These are phyloP conservation scores for Xenotilapia caudafasciata DNA, from an alignment of 2,113 vertebrate species.

Conservation along the genomic window DNA sequence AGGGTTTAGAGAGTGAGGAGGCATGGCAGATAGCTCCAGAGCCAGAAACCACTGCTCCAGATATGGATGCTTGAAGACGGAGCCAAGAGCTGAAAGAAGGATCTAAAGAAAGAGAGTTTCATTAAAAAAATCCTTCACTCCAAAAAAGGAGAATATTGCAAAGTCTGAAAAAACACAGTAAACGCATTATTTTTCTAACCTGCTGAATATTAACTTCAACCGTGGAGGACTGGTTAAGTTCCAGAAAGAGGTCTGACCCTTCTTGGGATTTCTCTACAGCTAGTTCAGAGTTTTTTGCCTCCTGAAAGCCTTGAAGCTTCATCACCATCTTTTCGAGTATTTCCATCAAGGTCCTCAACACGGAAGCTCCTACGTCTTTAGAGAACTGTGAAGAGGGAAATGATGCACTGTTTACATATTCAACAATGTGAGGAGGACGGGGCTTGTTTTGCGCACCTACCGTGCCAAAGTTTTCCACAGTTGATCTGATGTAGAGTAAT, in stretches of 20 bases:
- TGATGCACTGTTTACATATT: not conserved
- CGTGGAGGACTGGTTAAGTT: conserved; percentile 39
- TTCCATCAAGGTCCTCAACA: conserved; percentile 68
- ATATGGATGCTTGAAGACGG: conserved; percentile 80
- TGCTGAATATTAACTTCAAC: conserved; percentile 41
- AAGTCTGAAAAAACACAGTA: not conserved
- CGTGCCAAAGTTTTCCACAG: conserved; percentile 76
- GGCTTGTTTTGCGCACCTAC: conserved; percentile 55
- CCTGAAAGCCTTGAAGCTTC: conserved; percentile 51
- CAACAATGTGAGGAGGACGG: not conserved
- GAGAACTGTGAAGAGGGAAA: conserved; percentile 40
- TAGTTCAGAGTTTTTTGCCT: not conserved
- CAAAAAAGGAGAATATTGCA: not conserved
- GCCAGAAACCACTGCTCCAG: conserved; percentile 90
- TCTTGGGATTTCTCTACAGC: conserved; percentile 1
- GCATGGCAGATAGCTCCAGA: conserved; percentile 72
- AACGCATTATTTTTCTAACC: conserved; percentile 20
- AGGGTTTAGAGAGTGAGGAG: conserved; percentile 77
- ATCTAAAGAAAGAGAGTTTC: conserved; percentile 60
- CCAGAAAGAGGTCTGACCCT: conserved; percentile 72
- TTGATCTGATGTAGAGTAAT: conserved; percentile 81
- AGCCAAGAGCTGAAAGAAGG: conserved; percentile 63
- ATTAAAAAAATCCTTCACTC: not conserved
- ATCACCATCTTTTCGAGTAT: conserved; percentile 71
- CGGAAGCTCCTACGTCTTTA: conserved; percentile 51